Evolutionary conservation across 2,113 vertebrate genomes (phyloP).

Genomic region (Condylura cristata): DNA sequence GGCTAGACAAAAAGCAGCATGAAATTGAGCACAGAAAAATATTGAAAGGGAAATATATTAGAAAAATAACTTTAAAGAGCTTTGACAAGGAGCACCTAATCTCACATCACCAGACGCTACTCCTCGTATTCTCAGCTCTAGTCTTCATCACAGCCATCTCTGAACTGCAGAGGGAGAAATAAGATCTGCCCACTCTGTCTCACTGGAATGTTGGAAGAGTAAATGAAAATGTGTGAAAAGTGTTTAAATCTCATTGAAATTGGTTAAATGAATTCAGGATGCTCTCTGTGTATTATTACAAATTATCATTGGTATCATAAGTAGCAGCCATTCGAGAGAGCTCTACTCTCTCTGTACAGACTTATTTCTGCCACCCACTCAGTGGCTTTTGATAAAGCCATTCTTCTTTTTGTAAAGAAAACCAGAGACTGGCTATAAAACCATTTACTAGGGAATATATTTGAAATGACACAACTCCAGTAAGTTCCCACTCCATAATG

Average conservation of each 20-base stretch:
- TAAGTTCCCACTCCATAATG: constrained; percentile 24
- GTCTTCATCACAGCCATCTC: neutral
- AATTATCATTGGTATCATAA: constrained; percentile 52
- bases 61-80: neutral
- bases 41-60: neutral
- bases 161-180: neutral
- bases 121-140: neutral
- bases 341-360: neutral
- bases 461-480: constrained; percentile 28
- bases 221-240: constrained; percentile 34
- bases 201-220: neutral
- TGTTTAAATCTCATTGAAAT: constrained; percentile 46
- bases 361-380: constrained; percentile 24
- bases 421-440: neutral
- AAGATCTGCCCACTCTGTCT: neutral
- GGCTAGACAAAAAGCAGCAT: neutral
- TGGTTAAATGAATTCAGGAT: constrained; percentile 43
- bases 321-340: neutral
- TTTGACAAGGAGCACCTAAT: constrained; percentile 2
- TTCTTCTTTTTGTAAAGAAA: constrained; percentile 60
- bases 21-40: neutral
- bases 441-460: constrained; percentile 21
- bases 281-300: constrained; percentile 50
- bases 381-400: neutral
- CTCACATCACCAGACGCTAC: neutral